Percentiles rank a stretch among this genome's conserved stretches.
phyloP scores from a whole-genome alignment of 2,888 invertebrate species.

The Fabriciana adippe region DNA sequence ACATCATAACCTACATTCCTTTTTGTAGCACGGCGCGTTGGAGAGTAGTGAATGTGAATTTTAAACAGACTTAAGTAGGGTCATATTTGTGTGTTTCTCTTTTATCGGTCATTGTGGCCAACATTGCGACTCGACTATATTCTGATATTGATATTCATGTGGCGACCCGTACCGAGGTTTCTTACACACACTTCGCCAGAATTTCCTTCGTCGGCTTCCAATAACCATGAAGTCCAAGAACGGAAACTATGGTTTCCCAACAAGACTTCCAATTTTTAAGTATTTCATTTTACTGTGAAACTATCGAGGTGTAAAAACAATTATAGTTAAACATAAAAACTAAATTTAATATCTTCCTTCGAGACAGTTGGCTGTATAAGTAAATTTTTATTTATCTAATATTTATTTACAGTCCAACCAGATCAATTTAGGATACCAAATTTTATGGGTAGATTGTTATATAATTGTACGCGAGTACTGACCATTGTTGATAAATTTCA shows the following conservation, averaged over 20 bases:
- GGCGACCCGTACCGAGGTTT: constrained; percentile 66
- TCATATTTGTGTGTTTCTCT: constrained; percentile 75
- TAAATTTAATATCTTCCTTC: no score
- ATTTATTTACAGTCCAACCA: not conserved
- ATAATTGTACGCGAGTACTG: constrained; percentile 60
- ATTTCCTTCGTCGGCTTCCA: constrained; percentile 61
- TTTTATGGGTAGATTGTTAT: constrained; percentile 44
- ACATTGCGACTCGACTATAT: constrained; percentile 64
- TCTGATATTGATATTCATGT: constrained; percentile 78
- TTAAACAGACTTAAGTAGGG: constrained; percentile 72
- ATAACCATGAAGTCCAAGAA: constrained; percentile 57
- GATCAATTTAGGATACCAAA: not conserved
- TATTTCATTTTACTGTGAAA: not conserved
- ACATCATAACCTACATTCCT: constrained; percentile 81
- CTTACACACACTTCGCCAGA: constrained; percentile 62
- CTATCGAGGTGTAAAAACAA: no score
- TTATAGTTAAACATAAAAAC: no score
- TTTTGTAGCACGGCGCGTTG: constrained; percentile 60
- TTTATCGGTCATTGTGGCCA: constrained; percentile 76
- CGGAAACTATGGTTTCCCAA: constrained; percentile 20
- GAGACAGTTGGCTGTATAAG: no score
- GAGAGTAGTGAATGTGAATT: constrained; percentile 71
- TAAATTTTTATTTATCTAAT: no score
- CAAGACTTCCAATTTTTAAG: constrained; percentile 7
- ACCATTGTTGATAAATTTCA: constrained; percentile 57